These are phyloP conservation scores for Siniperca chuatsi DNA, from an alignment of 2,113 vertebrate genomes.

Conservation along the genomic window DNA sequence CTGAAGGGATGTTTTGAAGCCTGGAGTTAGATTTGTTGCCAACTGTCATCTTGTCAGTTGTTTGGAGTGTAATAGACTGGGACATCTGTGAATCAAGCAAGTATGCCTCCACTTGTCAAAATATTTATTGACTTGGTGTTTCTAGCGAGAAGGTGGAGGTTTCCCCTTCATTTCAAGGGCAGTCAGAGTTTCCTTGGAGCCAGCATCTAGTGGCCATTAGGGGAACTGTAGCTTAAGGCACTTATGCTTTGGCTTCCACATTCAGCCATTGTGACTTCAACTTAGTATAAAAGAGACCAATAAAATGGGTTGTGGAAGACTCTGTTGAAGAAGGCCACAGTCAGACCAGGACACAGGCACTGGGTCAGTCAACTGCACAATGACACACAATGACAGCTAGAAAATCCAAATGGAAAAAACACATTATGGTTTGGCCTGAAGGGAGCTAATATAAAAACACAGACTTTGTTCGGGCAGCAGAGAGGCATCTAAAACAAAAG, in stretches of 20 bases:
- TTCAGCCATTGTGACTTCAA: neutral
- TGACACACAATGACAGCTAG: neutral
- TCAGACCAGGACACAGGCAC: slow-evolving; percentile 38
- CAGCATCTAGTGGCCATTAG: neutral
- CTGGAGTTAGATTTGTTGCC: slow-evolving; percentile 15
- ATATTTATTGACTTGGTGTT: neutral
- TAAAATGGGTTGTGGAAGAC: neutral
- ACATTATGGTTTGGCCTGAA: slow-evolving; percentile 46
- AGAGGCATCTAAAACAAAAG: slow-evolving; percentile 19
- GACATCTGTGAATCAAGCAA: slow-evolving; percentile 32
- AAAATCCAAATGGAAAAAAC: slow-evolving; percentile 29
- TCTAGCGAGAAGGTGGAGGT: neutral
- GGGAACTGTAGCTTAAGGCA: slow-evolving; percentile 4
- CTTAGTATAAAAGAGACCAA: slow-evolving; percentile 1
- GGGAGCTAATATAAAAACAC: slow-evolving; percentile 51
- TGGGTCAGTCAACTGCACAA: slow-evolving; percentile 25
- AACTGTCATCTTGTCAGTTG: slow-evolving; percentile 42
- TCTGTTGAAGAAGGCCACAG: neutral
- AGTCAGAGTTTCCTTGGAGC: neutral
- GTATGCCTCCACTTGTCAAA: neutral
- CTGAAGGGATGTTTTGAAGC: slow-evolving; percentile 24
- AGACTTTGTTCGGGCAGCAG: slow-evolving; percentile 7
- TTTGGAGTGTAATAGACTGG: slow-evolving; percentile 6
- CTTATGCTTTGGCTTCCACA: neutral
- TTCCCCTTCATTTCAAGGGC: slow-evolving; percentile 16